A percentile compares a stretch with the other conserved stretches of the same genome.
These are phyloP conservation scores for Tanytarsus gracilentus DNA, from an alignment of 2,888 invertebrate species.

Conservation along the genomic window DNA sequence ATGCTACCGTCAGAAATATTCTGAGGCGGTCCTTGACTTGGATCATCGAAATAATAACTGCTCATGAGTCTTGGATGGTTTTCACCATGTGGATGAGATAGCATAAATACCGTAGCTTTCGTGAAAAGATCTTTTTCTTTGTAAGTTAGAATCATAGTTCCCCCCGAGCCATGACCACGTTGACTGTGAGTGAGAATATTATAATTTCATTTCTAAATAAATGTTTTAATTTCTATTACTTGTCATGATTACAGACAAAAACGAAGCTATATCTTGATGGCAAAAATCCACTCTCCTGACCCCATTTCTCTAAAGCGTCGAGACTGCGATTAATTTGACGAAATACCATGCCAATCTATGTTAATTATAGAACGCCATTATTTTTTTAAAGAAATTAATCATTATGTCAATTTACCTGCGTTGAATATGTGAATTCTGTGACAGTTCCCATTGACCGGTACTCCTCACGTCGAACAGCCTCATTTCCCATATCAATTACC, in stretches of 20 bases:
- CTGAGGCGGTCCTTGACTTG: slow-evolving; percentile 44
- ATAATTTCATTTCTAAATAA: neutral
- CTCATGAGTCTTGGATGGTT: slow-evolving; percentile 65
- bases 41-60: slow-evolving; percentile 56
- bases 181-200: neutral
- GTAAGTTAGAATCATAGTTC: slow-evolving; percentile 38
- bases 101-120: slow-evolving; percentile 49
- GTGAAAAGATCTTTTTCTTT: slow-evolving; percentile 40
- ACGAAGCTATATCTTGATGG: slow-evolving; percentile 51
- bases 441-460: slow-evolving; percentile 50
- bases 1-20: slow-evolving; percentile 40
- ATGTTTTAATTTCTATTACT: slow-evolving; percentile 44
- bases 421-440: slow-evolving; percentile 52
- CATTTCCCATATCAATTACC: slow-evolving; percentile 46
- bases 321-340: slow-evolving; percentile 35
- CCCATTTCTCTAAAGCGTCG: slow-evolving; percentile 33
- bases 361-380: neutral
- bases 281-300: slow-evolving; percentile 55
- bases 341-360: slow-evolving; percentile 50
- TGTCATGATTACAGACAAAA: slow-evolving; percentile 85
- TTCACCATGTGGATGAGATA: slow-evolving; percentile 66
- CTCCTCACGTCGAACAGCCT: slow-evolving; percentile 37
- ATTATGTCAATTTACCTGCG: slow-evolving; percentile 32
- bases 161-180: slow-evolving; percentile 9
- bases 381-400: neutral